Base-by-base conservation (phyloP, 2,888 invertebrate species). In the Eristalis arbustorum region DNA sequence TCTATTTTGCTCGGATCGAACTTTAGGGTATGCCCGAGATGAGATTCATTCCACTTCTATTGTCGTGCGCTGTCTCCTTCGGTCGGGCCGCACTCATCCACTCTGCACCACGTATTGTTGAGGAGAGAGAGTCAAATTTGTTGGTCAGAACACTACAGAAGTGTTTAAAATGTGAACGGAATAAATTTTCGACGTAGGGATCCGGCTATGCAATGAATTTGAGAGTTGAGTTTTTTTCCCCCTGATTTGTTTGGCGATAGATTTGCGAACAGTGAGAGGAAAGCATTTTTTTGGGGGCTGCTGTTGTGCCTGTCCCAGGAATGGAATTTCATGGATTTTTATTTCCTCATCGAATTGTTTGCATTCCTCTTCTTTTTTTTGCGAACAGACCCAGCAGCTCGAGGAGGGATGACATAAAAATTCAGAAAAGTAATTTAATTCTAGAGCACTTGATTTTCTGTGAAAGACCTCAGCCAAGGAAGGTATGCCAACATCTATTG, bases 151-250 rank as follows among this genome's bases (percentile, higher is more conserved):
- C 76, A 69, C 73, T 57, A 67, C 63, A 63, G 73, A 69, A 81
- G 77, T 81, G 73, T 85, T 85, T 73, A 74, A 77, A 78, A 84
- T 80, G 80, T 84, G 84, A 80, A 76, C 67, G 72, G 84, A 82
- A 85, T 85, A 81, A 81, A 82, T 82, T 85, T 85, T 72, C 72
- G 28, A 69, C 59, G 37, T 79, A 31, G 64, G 31, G 59, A 63
- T 67, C 69, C 72, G 68, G 61, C 66, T 73, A 69, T 73, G 40
- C 80, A 63, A 75, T 82, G 77, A 82, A 77, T 82, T 81, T 61
- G 13, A 61, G 42, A 73, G 68, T 59, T 73, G 67, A 49, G 56
- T 68, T 72, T 76, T 69, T 59, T 40, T 31, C 31, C 22, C 79
- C 31, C 72, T 81, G 62, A 63, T 81, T 69, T 77, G 81, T 73